phyloP scores from a whole-genome alignment of 2,888 invertebrate species.

The Nudaria mundana region DNA sequence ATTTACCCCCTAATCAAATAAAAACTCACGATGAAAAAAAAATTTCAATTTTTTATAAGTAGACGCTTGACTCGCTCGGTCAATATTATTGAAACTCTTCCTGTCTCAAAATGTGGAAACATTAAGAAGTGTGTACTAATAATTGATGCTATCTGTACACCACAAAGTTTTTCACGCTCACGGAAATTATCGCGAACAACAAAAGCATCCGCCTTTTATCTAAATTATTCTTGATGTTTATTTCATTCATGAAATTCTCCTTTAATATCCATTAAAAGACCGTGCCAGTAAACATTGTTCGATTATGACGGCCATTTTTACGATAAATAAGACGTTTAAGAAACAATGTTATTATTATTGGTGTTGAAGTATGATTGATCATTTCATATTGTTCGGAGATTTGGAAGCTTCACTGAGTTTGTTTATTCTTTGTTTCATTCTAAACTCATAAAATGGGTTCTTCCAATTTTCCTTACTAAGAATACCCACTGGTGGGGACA shows the following conservation, averaged over 20 bases:
- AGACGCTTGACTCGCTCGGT: too few species aligned
- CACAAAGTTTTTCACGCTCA: too few species aligned
- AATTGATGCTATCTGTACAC: too few species aligned
- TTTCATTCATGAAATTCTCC: background rate
- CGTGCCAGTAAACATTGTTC: background rate
- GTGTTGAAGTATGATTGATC: constrained; percentile 5
- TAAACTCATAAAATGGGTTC: too few species aligned
- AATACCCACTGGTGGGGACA: too few species aligned
- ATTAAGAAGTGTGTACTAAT: too few species aligned
- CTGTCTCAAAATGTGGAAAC: too few species aligned
- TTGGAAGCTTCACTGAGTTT: background rate
- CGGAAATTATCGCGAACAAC: background rate
- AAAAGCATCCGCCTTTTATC: background rate
- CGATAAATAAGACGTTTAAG: constrained; percentile 3
- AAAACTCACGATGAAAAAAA: too few species aligned
- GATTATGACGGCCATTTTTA: constrained; percentile 2
- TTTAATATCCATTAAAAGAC: constrained; percentile 1
- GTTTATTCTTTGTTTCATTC: background rate
- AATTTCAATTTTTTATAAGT: too few species aligned
- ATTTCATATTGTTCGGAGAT: background rate
- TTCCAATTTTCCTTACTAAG: too few species aligned
- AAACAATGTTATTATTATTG: constrained; percentile 4
- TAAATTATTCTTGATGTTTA: constrained; percentile 1
- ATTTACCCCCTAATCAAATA: too few species aligned
- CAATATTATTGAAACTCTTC: too few species aligned